Base-by-base conservation (phyloP, 2,113 vertebrate genomes). In the Chascanopsetta lugubris region DNA sequence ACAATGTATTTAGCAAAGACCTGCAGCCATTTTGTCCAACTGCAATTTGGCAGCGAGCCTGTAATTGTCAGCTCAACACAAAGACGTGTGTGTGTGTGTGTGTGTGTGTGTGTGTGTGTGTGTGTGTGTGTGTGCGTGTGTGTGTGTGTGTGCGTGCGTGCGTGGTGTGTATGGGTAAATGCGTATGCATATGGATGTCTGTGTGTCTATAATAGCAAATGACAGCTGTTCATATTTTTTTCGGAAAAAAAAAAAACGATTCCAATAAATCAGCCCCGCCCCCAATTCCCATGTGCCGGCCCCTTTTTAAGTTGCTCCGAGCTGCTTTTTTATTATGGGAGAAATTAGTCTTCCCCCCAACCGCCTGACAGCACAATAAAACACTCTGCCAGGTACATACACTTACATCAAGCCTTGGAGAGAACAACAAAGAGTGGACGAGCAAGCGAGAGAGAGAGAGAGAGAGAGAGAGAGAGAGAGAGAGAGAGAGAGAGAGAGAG, bases 351-450 rank as follows among this genome's bases (percentile, higher is more conserved):
- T 72, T 75, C 75, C 83, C 67, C 83, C 67, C 81, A 76, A 63
- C 69, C 82, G 76, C 75, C 83, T 75, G 85, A 90, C 88, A 89
- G 85, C 42, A 51, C 68, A 75, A 85, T 91, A 88, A 91, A 91
- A 88, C 48, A 59, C 60, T 43, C 55, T 86, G 88, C 88, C 89
- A 90, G 85, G 83, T 87, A 88, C 72, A 69, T 72, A 80, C 72
- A 73, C 69, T 80, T 67, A 75, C 49, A 89, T 59, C 72, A 50
- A 64, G 53, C 86, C 80, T 85, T 45, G 43, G 82, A 87, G 87
- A 69, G 74, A 82, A n/a, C n/a, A n/a, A n/a, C n/a, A n/a, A n/a
- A n/a, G n/a, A n/a, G n/a, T n/a, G n/a, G n/a, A n/a, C n/a, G n/a
- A n/a, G n/a, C n/a, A n/a, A n/a, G n/a, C n/a, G 80, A 66, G 45